Base-by-base conservation (phyloP, 1,140 invertebrate genomes). In the Drosophila nigrodunni region DNA sequence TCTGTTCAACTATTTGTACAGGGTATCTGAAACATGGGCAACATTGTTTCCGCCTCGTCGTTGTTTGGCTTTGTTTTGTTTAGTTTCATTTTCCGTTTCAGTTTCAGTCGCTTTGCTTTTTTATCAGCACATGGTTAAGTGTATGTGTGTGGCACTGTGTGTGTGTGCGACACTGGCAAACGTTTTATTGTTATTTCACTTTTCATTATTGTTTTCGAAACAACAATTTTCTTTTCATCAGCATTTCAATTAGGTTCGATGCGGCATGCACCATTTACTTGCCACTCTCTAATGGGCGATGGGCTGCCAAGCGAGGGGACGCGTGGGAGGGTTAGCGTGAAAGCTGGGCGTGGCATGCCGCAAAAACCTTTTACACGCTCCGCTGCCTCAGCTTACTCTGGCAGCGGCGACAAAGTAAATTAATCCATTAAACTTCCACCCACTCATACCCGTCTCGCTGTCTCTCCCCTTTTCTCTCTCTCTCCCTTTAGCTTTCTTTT, bases 171-270 rank as follows among this genome's bases (percentile, higher is more conserved):
- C 46, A 55, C 34, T 73, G 76, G 59, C 68, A 82, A 88, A 58
- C 83, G 69, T 79, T 86, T 88, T 82, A 80, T 67, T 74, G 83
- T 78, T 80, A 66, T 87, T 83, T 82, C 83, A 83, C 69, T 88
- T 83, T 87, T 83, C 80, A 87, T 87, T 87, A 88, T 88, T 87
- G 83, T 87, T 87, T 87, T 77, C 80, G 70, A 77, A 82, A 78
- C 77, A 88, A 68, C 59, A 75, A 83, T 83, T 88, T 88, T 80
- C 80, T 74, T 88, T 87, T 87, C 83, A 87, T 88, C 83, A 83
- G 83, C 83, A 88, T 87, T 87, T 87, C 83, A 87, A 87, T 87
- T 87, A 87, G 83, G 70, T 83, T 76, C 66, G 54, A 78, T 65
- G 70, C 54, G 72, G 44, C 76, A 70, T 71, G 65, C 83, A 46